Conservation (phyloP, 2,797 vertebrate genomes). For the Knipowitschia caucasica region DNA sequence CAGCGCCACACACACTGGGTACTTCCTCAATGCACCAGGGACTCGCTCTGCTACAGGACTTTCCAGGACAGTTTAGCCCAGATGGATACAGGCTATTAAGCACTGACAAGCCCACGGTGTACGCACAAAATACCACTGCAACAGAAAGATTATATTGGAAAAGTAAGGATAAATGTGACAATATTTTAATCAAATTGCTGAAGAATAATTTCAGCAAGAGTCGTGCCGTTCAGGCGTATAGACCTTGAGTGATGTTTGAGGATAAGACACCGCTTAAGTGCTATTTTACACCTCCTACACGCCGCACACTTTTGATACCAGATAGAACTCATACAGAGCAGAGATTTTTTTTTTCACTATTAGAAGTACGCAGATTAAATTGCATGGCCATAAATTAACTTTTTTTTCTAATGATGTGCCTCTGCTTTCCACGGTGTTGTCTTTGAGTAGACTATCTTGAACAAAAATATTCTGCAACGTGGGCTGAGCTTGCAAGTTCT, state of each 20-base stretch:
- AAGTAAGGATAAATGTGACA: not conserved
- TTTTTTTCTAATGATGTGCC: no score
- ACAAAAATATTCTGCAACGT: no score
- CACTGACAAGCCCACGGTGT: not conserved
- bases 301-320: not conserved
- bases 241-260: not conserved
- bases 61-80: slow-evolving; percentile 4
- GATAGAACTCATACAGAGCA: no score
- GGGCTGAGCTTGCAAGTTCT: no score
- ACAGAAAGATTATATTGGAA: not conserved
- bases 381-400: no score
- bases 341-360: not conserved
- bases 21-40: slow-evolving; percentile 1
- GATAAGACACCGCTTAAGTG: not conserved
- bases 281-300: not conserved
- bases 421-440: no score
- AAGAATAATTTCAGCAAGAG: not conserved
- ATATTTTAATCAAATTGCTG: not conserved
- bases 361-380: no score
- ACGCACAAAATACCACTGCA: not conserved
- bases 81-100: slow-evolving; percentile 15
- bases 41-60: slow-evolving; percentile 6
- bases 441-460: no score
- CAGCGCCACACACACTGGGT: slow-evolving; percentile 1
- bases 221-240: not conserved